Conservation (phyloP, 2,888 invertebrate species). For the Phytoseiulus persimilis region DNA sequence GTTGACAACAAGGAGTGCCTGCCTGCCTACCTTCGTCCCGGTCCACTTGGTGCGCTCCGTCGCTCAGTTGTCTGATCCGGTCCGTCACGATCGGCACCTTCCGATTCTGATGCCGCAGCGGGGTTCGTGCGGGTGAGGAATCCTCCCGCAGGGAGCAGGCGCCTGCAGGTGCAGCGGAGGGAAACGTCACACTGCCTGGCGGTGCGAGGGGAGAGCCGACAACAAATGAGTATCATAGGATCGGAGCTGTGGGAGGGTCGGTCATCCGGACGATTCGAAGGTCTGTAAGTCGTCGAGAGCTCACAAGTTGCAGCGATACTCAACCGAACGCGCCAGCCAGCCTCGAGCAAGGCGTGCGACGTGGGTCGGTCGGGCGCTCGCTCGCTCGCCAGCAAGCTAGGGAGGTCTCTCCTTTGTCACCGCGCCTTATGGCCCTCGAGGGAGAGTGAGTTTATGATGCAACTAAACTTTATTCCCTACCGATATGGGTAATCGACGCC, state of each 20-base stretch:
- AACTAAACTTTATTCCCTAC: constrained; percentile 38
- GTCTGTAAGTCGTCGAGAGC: background rate
- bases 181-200: background rate
- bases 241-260: background rate
- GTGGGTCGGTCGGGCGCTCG: background rate
- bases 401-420: constrained; percentile 31
- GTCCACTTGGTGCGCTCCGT: background rate
- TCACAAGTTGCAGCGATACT: background rate
- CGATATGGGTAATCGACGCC: constrained; percentile 39
- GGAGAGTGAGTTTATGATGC: constrained; percentile 36
- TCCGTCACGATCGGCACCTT: background rate
- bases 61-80: no score
- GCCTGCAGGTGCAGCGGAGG: background rate
- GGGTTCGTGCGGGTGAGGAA: background rate
- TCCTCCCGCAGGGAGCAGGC: background rate
- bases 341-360: background rate
- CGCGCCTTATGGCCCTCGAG: constrained; percentile 27
- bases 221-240: background rate
- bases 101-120: background rate
- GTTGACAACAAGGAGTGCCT: background rate
- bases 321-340: background rate
- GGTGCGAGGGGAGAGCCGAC: background rate
- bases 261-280: background rate
- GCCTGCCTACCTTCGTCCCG: background rate
- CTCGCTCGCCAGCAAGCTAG: background rate